Conservation (phyloP, 2,888 invertebrate genomes). For the Seira musarum region DNA sequence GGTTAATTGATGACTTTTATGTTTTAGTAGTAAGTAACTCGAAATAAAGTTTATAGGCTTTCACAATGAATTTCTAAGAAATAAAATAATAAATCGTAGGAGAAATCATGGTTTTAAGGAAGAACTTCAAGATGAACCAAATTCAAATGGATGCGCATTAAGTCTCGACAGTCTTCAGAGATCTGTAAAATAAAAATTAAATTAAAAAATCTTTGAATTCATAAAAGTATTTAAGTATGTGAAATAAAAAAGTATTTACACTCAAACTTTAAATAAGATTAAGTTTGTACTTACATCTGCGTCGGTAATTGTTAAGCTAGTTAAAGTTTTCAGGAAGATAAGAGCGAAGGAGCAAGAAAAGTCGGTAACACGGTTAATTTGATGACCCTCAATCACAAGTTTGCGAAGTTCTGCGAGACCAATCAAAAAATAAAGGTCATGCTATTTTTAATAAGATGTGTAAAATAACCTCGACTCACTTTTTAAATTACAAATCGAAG, state of each 20-base stretch:
- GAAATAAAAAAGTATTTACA: no score
- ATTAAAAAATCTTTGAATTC: no score
- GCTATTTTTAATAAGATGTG: no score
- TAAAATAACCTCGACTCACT: conserved; percentile 32
- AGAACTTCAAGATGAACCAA: conserved; percentile 51
- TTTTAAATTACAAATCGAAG: conserved; percentile 54
- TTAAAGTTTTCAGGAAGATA: conserved; percentile 51
- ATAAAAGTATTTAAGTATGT: no score
- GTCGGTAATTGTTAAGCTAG: conserved; percentile 53
- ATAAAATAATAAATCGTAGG: no score
- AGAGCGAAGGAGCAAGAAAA: conserved; percentile 52
- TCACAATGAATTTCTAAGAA: no score
- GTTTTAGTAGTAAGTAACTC: no score
- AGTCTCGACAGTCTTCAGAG: conserved; percentile 54
- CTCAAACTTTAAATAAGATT: no score
- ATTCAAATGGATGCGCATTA: conserved; percentile 50
- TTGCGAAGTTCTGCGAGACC: conserved; percentile 38
- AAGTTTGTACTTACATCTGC: conserved; percentile 53
- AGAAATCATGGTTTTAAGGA: conserved; percentile 24
- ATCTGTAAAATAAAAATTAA: conserved; percentile 36
- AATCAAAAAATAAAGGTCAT: neutral
- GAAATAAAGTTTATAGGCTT: no score
- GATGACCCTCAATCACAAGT: conserved; percentile 51
- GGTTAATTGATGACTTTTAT: no score
- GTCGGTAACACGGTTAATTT: conserved; percentile 53